Percentiles rank a stretch among this genome's conserved stretches.
Conservation (phyloP, 2,888 invertebrate species). For the Coenonympha arcania region DNA sequence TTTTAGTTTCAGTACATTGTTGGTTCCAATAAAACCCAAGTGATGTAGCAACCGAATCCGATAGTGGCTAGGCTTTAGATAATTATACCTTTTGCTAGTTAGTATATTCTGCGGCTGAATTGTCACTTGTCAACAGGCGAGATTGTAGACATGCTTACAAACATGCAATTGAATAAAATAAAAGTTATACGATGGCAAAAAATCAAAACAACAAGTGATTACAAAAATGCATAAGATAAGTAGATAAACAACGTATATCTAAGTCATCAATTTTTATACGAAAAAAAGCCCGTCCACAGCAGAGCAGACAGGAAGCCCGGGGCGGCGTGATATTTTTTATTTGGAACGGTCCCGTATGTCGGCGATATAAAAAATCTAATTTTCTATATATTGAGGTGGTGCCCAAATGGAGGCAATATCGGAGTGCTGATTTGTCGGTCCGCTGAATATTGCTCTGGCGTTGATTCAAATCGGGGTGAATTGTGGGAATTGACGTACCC, state of each 20-base stretch:
- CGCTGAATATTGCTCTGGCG: constrained; percentile 68
- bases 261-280: background rate
- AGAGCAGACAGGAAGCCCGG: constrained; percentile 1
- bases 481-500: constrained; percentile 45
- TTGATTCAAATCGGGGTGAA: constrained; percentile 62
- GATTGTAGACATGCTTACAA: too few relatives aligned
- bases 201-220: too few relatives aligned
- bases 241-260: background rate
- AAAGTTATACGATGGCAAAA: too few relatives aligned
- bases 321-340: constrained; percentile 20
- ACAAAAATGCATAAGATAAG: too few relatives aligned
- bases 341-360: constrained; percentile 18
- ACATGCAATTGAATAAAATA: background rate
- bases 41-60: too few relatives aligned
- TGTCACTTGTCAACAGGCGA: too few relatives aligned
- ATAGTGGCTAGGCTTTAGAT: too few relatives aligned
- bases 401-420: constrained; percentile 71
- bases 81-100: too few relatives aligned
- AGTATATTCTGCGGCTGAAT: too few relatives aligned
- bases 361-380: constrained; percentile 60
- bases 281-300: background rate
- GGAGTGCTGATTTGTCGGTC: constrained; percentile 72
- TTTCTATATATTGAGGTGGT: constrained; percentile 63
- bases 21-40: too few relatives aligned
- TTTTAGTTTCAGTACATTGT: too few relatives aligned